A percentile compares a stretch with the other conserved stretches of the same genome.
Conservation (phyloP, 2,888 invertebrate genomes). For the Dicyrtoma fusca region DNA sequence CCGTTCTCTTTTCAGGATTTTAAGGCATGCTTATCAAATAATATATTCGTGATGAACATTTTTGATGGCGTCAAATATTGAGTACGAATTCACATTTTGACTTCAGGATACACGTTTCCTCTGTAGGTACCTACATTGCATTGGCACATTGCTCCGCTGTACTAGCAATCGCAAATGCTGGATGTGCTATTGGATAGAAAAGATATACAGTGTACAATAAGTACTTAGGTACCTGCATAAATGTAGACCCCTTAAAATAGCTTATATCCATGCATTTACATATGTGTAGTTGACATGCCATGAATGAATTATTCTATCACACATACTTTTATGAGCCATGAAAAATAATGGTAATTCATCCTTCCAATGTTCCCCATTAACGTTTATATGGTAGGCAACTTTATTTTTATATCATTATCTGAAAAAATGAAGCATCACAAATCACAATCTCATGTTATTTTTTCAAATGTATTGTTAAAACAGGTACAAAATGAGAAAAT, state of each 20-base stretch:
- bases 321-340: conserved; percentile 22
- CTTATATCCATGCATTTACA: background rate
- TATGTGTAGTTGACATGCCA: conserved; percentile 16
- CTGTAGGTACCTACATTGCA: conserved; percentile 4
- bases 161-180: too few species aligned
- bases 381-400: too few species aligned
- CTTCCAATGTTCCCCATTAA: background rate
- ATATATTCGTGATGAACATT: conserved; percentile 28
- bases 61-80: conserved; percentile 30
- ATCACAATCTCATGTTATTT: too few species aligned
- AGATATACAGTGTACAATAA: background rate
- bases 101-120: conserved; percentile 30
- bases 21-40: conserved; percentile 12
- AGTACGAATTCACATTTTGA: conserved; percentile 22
- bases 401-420: too few species aligned
- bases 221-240: background rate
- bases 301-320: conserved; percentile 17
- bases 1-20: background rate
- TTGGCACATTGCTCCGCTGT: background rate
- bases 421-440: too few species aligned
- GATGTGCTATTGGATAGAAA: background rate
- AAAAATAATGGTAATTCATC: conserved; percentile 26
- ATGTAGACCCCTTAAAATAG: too few species aligned
- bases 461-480: too few species aligned
- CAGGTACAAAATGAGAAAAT: too few species aligned